Evolutionary conservation across 1,140 invertebrate genomes (phyloP), one percentile per base, ranked within the genome.

Genomic region (Thaumatotibia leucotreta): DNA sequence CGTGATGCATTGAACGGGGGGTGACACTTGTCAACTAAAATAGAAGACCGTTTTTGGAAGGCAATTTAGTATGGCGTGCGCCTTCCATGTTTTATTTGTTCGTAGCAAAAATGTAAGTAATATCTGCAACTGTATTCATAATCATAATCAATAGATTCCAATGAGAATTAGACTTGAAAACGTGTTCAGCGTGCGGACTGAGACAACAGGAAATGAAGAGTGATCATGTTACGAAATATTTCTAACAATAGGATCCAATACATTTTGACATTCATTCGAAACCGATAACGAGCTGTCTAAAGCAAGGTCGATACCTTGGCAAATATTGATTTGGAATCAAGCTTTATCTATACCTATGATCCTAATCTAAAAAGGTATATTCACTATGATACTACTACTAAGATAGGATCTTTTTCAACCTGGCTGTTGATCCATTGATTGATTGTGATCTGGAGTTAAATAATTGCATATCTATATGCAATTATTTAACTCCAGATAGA

Each of bases 211-310:
- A 58, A 58, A 29, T 17, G 24, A 58, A n/a, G 27, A 58, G n/a
- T n/a, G 8, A 31, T 58, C 22, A 31, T 29, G 24, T 31, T 58
- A 14, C 52, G 27, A 72, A 72, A 76, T 79, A 70, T 73, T 75
- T 76, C 70, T 65, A 80, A 83, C 84, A 84, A 87, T 84, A 67
- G 76, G 62, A 67, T 73, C 71, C 39, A 67, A 35, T 62, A 67
- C 79, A 61, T 76, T 76, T 69, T 79, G 80, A 86, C 79, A 84
- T 81, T 81, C 76, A 71, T 76, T 81, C 76, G 66, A 73, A 70
- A 76, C 77, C 70, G 70, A 61, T 80, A 83, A 82, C 77, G 68
- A 83, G 78, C 76, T 83, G 82, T 83, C 81, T 71, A 67, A 69
- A 22, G 24, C 78, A 84, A 88, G 85, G 83, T 70, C 65, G 11